Conservation (phyloP, 2,888 invertebrate genomes). For the Augiades crinisus region DNA sequence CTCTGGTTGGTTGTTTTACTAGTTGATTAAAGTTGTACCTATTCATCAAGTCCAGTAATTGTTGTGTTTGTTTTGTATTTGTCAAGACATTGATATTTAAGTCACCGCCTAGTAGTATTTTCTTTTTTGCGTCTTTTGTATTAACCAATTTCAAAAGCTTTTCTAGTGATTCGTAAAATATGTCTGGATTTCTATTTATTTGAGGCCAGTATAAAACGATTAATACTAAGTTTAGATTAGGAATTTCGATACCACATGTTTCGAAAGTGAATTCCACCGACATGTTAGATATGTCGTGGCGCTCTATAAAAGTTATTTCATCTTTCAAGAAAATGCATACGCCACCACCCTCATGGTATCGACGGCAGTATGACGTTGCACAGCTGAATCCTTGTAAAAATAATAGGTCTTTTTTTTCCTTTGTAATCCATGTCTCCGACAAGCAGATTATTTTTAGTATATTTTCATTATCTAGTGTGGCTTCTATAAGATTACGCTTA, state of each 20-base stretch:
- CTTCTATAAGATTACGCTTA: neutral
- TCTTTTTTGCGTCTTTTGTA: neutral
- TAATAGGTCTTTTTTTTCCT: neutral
- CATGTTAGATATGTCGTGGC: neutral
- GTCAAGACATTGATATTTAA: too few relatives aligned
- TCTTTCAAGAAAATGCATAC: neutral
- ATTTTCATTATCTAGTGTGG: neutral
- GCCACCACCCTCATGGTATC: neutral
- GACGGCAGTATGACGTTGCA: neutral
- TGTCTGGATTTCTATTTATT: neutral
- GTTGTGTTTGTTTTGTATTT: too few relatives aligned
- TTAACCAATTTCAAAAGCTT: neutral
- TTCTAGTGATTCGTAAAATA: neutral
- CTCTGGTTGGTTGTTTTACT: constrained; percentile 9
- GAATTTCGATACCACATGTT: neutral
- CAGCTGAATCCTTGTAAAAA: neutral
- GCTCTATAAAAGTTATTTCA: neutral
- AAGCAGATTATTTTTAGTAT: neutral
- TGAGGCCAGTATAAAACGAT: neutral
- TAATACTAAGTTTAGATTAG: neutral
- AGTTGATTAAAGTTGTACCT: constrained; percentile 4
- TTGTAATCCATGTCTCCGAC: neutral
- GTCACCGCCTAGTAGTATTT: neutral
- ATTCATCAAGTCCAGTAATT: too few relatives aligned
- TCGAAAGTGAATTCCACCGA: neutral